Conservation (phyloP, 2,113 vertebrate genomes). For the Ptilorrhoa leucosticta region DNA sequence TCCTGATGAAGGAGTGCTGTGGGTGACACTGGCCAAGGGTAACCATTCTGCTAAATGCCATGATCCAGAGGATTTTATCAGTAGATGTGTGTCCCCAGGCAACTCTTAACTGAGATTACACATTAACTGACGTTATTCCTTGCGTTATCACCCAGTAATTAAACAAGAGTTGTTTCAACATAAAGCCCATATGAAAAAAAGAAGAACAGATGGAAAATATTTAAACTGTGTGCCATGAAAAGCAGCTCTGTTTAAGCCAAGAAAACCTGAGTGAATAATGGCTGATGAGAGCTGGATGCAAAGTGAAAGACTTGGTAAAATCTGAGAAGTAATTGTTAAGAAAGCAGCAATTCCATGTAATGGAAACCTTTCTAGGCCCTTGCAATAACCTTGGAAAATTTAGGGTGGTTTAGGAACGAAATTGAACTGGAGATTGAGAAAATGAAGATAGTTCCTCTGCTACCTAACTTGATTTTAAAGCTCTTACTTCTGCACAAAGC, state of each 20-base stretch:
- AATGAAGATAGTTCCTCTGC: neutral
- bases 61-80: neutral
- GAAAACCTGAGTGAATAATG: neutral
- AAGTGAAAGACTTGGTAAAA: neutral
- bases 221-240: neutral
- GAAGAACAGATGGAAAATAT: neutral
- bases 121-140: neutral
- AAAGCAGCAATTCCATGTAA: neutral
- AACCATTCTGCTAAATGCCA: neutral
- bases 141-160: neutral
- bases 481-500: neutral
- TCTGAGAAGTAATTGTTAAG: neutral
- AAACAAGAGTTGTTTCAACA: neutral
- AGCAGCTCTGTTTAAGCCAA: neutral
- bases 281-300: neutral
- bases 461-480: neutral
- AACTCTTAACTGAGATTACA: neutral
- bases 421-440: neutral
- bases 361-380: neutral
- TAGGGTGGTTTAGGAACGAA: neutral
- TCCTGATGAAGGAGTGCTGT: neutral
- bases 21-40: neutral
- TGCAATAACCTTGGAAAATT: neutral
- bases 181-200: neutral
- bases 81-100: neutral